These are phyloP conservation scores for Achatina immaculata DNA, from an alignment of 1,140 invertebrate species.

Conservation along the genomic window DNA sequence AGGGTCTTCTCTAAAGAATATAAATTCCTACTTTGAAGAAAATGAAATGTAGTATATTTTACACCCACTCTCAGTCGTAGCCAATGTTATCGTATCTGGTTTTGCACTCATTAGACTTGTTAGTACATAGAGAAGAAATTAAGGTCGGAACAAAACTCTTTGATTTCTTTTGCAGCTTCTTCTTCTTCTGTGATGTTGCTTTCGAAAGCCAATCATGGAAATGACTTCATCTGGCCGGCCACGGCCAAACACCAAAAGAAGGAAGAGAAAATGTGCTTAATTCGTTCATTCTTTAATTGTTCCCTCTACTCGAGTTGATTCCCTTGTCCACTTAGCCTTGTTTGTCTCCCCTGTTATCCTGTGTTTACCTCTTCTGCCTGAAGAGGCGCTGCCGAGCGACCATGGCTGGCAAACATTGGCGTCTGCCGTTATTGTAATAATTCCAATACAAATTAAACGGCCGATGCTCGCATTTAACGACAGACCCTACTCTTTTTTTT, in stretches of 20 bases:
- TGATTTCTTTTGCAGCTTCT: too few species aligned
- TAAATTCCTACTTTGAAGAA: too few species aligned
- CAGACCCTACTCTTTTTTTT: neutral
- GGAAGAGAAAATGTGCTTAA: slow-evolving; percentile 8
- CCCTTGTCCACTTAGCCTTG: slow-evolving; percentile 18
- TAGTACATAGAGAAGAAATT: too few species aligned
- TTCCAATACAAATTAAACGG: slow-evolving; percentile 25
- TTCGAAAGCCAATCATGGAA: slow-evolving; percentile 6
- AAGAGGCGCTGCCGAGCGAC: slow-evolving; percentile 23
- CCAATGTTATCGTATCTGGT: too few species aligned
- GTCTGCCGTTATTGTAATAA: slow-evolving; percentile 35
- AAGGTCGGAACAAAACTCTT: too few species aligned
- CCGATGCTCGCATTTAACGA: neutral
- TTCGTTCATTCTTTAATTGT: slow-evolving; percentile 29
- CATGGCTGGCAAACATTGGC: slow-evolving; percentile 31
- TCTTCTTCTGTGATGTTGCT: too few species aligned
- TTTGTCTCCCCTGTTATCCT: slow-evolving; percentile 24
- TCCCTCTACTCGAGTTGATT: slow-evolving; percentile 5
- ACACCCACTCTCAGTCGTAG: too few species aligned
- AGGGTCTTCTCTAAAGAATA: too few species aligned
- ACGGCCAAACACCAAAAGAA: neutral
- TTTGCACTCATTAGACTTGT: too few species aligned
- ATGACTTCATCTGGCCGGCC: neutral
- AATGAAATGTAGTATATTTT: too few species aligned
- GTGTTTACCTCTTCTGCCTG: slow-evolving; percentile 28